Base-by-base conservation (phyloP, 2,113 vertebrate genomes). In the Scortum barcoo region DNA sequence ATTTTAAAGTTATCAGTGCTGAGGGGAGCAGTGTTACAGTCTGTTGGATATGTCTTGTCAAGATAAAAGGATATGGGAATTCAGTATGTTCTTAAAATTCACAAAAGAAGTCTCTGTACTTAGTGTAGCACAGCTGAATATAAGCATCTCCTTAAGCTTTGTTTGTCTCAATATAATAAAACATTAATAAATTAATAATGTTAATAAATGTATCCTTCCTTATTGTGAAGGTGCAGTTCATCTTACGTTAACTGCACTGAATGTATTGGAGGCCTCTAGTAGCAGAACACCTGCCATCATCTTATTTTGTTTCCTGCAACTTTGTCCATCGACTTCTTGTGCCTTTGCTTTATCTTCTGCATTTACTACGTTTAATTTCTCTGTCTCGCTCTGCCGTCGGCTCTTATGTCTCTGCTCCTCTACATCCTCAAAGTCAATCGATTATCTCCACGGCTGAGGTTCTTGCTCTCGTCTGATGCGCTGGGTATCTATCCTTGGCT, bases 361-460 rank as follows among this genome's bases (percentile, higher is more conserved):
- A 67, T 88, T 82, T 30, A 66, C 76, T 70, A 70, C 74, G 13
- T 85, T 86, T 89, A 68, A 84, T 89, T 91, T 85, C 50, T 87
- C 42, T 38, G 76, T 83, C 87, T 86, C 57, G 1, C 46, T 68
- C 60, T 57, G 44, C 71, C 12, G 12, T 44, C 48, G 40, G 40
- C 85, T 91, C 79, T 78, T 78, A 67, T 88, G 75, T 92, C 85
- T 72, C 22, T 67, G 75, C 69, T 78, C 26, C 30, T 86, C 78
- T 72, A 22, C 70, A 74, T 85, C 89, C 83, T 88, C 86, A 77
- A 76, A 91, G 84, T 89, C 85, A 78, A 95, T 95, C 83, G 94
- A 95, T 95, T 90, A 72, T 72, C 51, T 93, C 78, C 76, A 12
- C 19, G 63, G 56, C 76, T 74, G 78, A 88, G 79, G 87, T 90